Conservation (phyloP, 2,888 invertebrate species). For the Quadroppia sp. region DNA sequence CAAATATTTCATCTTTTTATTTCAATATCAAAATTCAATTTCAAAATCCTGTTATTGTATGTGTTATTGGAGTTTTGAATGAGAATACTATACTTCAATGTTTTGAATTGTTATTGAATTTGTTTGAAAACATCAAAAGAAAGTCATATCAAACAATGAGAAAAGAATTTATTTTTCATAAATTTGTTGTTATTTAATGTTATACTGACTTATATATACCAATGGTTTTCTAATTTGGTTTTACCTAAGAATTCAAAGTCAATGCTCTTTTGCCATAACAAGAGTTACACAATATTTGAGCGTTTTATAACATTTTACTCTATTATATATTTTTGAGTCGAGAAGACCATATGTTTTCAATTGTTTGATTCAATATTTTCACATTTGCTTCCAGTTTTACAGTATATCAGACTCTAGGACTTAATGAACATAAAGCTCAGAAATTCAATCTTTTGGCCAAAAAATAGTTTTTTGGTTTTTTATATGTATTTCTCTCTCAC, state of each 20-base stretch:
- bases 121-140: background rate
- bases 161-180: background rate
- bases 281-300: background rate
- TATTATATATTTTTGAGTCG: background rate
- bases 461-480: background rate
- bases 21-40: background rate
- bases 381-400: background rate
- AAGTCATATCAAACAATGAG: background rate
- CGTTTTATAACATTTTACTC: background rate
- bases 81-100: too few species aligned
- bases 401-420: background rate
- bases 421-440: constrained; percentile 24
- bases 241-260: background rate
- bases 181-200: background rate
- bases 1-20: too few species aligned
- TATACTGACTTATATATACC: constrained; percentile 18
- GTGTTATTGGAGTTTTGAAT: background rate
- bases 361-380: constrained; percentile 23
- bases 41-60: background rate
- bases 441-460: constrained; percentile 26
- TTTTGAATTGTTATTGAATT: background rate
- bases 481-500: background rate
- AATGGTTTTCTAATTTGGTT: constrained; percentile 11
- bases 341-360: constrained; percentile 34
- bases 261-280: background rate